phyloP scores from a whole-genome alignment of 2,888 invertebrate species.

The Lasioglossum morio region DNA sequence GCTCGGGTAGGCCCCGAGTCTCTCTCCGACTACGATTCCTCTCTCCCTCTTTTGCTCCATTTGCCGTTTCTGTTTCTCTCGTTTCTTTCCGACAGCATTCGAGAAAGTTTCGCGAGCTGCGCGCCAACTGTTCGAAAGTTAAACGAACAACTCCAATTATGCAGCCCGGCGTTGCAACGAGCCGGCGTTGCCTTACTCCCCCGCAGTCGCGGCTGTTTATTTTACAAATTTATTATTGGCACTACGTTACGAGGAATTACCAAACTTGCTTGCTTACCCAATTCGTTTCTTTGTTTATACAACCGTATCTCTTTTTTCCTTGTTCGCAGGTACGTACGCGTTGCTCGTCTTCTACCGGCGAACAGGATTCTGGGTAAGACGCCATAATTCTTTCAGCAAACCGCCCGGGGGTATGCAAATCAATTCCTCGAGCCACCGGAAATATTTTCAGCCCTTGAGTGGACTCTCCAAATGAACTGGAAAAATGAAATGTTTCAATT shows the following conservation, averaged over 20 bases:
- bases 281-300: slow-evolving; percentile 34
- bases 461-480: not conserved
- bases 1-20: not conserved
- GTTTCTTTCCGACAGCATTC: slow-evolving; percentile 62
- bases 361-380: not conserved
- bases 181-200: slow-evolving; percentile 45
- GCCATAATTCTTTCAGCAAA: not conserved
- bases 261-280: slow-evolving; percentile 59
- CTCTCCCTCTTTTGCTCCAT: slow-evolving; percentile 25
- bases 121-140: slow-evolving; percentile 77
- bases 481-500: not conserved
- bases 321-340: not conserved
- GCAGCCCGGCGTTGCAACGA: slow-evolving; percentile 73
- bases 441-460: not conserved
- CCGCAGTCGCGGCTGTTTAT: slow-evolving; percentile 74
- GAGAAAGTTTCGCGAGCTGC: slow-evolving; percentile 73
- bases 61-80: slow-evolving; percentile 46
- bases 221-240: slow-evolving; percentile 80
- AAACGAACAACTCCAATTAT: slow-evolving; percentile 81
- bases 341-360: not conserved
- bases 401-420: not conserved
- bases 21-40: slow-evolving; percentile 21
- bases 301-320: slow-evolving; percentile 17
- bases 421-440: not conserved
- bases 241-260: slow-evolving; percentile 72